Conservation (phyloP, 2,797 vertebrate species). For the Phoebastria nigripes region DNA sequence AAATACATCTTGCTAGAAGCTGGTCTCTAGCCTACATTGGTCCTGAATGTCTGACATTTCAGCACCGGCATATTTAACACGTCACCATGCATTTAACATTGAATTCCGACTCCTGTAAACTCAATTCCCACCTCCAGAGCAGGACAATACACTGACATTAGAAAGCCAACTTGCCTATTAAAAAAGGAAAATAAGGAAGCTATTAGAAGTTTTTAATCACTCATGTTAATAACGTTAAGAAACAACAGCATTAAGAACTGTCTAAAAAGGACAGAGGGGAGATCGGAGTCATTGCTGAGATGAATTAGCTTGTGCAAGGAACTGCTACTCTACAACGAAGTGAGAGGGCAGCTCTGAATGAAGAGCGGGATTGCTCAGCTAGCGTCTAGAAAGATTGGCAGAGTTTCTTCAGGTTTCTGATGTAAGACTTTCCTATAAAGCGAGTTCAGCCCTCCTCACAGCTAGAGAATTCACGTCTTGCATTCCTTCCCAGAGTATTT, state of each 20-base stretch:
- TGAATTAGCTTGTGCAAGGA: background rate
- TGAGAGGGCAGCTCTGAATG: background rate
- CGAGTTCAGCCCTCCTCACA: background rate
- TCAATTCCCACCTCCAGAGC: background rate
- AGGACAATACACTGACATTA: background rate
- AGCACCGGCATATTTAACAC: fast-evolving
- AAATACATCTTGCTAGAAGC: background rate
- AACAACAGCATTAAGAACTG: background rate
- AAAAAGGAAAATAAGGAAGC: background rate
- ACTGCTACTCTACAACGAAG: background rate
- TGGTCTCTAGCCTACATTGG: background rate
- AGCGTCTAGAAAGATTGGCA: background rate
- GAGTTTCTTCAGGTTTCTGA: background rate
- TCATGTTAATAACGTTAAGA: background rate
- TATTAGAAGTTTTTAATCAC: background rate
- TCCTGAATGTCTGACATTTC: background rate
- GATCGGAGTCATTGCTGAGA: background rate
- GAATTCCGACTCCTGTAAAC: background rate
- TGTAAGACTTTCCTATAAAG: background rate
- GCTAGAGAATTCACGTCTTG: background rate
- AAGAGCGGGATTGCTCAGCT: background rate
- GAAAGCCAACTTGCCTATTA: background rate
- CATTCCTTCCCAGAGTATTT: background rate
- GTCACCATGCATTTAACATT: background rate
- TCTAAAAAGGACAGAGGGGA: background rate